Conservation (phyloP, 2,888 invertebrate genomes). For the Synergus itoensis region DNA sequence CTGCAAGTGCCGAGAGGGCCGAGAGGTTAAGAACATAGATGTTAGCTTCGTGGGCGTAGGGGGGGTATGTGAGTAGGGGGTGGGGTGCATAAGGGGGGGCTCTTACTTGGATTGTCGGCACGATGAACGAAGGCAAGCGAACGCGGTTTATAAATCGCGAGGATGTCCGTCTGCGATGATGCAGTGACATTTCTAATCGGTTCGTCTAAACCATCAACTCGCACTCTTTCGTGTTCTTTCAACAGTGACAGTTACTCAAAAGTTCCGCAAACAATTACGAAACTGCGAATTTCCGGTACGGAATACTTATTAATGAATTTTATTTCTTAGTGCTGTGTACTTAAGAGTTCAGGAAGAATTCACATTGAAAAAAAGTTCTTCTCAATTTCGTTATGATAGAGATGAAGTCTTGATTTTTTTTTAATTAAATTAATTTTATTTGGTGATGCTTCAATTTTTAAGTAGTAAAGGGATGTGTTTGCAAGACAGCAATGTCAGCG, state of each 20-base stretch:
- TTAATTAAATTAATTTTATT: not conserved
- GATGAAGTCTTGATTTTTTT: not conserved
- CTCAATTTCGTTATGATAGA: not conserved
- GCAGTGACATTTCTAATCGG: slow-evolving; percentile 55
- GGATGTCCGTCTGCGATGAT: slow-evolving; percentile 58
- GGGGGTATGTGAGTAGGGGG: slow-evolving; percentile 45
- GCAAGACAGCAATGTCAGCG: not conserved
- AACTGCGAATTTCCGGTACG: slow-evolving; percentile 43
- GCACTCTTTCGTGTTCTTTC: not conserved
- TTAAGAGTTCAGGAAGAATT: not conserved
- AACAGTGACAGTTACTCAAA: slow-evolving; percentile 54
- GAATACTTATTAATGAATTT: slow-evolving; percentile 27
- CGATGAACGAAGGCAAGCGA: slow-evolving; percentile 58
- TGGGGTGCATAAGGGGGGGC: slow-evolving; percentile 44
- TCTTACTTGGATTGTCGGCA: slow-evolving; percentile 37
- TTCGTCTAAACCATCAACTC: slow-evolving; percentile 19
- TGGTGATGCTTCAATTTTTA: not conserved
- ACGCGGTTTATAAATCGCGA: slow-evolving; percentile 61
- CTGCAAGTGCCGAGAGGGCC: slow-evolving; percentile 23
- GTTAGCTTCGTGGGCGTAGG: slow-evolving; percentile 39
- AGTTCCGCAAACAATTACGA: slow-evolving; percentile 45
- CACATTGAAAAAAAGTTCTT: not conserved
- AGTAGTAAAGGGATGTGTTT: not conserved
- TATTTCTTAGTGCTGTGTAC: slow-evolving; percentile 1
- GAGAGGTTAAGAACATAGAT: slow-evolving; percentile 22